Conservation (phyloP, 1,140 invertebrate genomes). For the Thalassaphorura encarpata region DNA sequence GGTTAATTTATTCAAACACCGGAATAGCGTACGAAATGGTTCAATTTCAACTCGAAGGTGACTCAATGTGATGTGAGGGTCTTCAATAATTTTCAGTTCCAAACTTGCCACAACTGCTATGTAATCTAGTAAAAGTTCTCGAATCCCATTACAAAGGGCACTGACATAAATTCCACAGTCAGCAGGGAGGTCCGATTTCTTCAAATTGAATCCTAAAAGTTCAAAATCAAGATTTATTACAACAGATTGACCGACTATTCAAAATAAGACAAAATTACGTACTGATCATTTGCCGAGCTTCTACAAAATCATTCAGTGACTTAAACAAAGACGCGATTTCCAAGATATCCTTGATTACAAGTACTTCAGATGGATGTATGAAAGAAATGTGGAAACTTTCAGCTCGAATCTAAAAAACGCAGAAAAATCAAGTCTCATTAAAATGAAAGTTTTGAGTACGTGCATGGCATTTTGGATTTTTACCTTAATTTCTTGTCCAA, state of each 20-base stretch:
- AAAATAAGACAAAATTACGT: conserved; percentile 3
- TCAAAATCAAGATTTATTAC: not conserved
- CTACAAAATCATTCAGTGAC: conserved; percentile 16
- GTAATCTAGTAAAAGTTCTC: conserved; percentile 18
- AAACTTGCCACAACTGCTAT: conserved; percentile 11
- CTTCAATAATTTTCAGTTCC: conserved; percentile 22
- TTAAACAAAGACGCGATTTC: conserved; percentile 25
- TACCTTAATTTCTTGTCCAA: conserved; percentile 12
- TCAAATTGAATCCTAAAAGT: not conserved
- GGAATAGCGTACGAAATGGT: conserved; percentile 20
- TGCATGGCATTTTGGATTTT: not conserved
- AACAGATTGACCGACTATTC: not conserved
- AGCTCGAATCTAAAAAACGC: not conserved
- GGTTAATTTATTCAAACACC: conserved; percentile 1
- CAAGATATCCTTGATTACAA: conserved; percentile 17
- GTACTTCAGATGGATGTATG: conserved; percentile 21
- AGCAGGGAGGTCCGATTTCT: not conserved
- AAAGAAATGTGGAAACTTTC: conserved; percentile 18
- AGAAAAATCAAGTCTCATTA: not conserved
- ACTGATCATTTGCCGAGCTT: conserved; percentile 11
- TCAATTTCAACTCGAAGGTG: conserved; percentile 13
- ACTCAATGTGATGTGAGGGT: conserved; percentile 20
- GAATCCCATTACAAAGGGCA: conserved; percentile 25
- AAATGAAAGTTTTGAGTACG: not conserved
- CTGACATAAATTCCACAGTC: conserved; percentile 18